Conservation (phyloP, 2,888 invertebrate genomes). For the Drosophila affinis region DNA sequence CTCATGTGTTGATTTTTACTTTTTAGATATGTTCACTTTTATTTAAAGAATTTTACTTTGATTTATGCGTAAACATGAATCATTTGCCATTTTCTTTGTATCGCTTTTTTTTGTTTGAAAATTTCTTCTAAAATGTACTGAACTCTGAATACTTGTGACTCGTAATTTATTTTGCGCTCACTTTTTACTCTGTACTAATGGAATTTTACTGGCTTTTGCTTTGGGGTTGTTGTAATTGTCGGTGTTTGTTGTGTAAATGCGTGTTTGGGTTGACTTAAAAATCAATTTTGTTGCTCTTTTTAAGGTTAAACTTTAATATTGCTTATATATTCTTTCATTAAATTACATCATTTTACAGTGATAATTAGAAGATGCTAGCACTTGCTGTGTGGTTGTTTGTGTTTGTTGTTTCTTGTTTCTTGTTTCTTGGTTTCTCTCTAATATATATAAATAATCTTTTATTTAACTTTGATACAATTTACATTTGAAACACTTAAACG, state of each 20-base stretch:
- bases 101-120: slow-evolving; percentile 43
- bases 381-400: slow-evolving; percentile 39
- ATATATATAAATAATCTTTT: slow-evolving; percentile 39
- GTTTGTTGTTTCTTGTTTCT: slow-evolving; percentile 23
- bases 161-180: slow-evolving; percentile 47
- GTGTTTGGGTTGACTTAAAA: slow-evolving; percentile 46
- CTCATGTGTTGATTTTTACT: slow-evolving; percentile 22
- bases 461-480: slow-evolving; percentile 59
- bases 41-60: slow-evolving; percentile 73
- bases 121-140: slow-evolving; percentile 67
- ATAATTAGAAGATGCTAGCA: slow-evolving; percentile 62
- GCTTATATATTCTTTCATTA: slow-evolving; percentile 66
- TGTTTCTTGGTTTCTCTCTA: slow-evolving; percentile 17
- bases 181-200: slow-evolving; percentile 53
- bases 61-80: slow-evolving; percentile 69
- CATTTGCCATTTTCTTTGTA: slow-evolving; percentile 17
- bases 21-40: slow-evolving; percentile 80
- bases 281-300: slow-evolving; percentile 37
- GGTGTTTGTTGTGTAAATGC: not conserved
- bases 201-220: slow-evolving; percentile 41
- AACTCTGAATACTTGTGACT: slow-evolving; percentile 45
- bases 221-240: slow-evolving; percentile 31
- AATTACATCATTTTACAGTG: slow-evolving; percentile 73
- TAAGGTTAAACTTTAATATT: slow-evolving; percentile 70
- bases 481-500: slow-evolving; percentile 71